These are phyloP conservation scores for Limnodromus scolopaceus DNA, from an alignment of 2,797 vertebrate species.

Conservation along the genomic window DNA sequence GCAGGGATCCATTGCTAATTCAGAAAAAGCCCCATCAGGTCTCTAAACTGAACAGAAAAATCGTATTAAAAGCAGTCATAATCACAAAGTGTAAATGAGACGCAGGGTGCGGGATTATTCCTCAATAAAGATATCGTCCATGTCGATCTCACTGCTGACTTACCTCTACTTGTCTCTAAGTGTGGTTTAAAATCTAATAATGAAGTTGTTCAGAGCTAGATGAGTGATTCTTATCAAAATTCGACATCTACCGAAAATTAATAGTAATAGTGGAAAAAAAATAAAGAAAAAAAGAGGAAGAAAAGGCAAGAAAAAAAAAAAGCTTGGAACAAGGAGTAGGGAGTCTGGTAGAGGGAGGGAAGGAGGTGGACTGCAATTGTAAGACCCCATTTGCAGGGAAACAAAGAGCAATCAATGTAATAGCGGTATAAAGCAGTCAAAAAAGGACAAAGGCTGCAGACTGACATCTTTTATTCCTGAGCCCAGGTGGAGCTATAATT, in stretches of 20 bases:
- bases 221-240: background rate
- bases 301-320: background rate
- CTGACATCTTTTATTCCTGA: constrained; percentile 45
- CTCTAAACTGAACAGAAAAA: constrained; percentile 62
- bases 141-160: constrained; percentile 9
- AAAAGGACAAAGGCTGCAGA: constrained; percentile 41
- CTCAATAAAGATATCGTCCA: background rate
- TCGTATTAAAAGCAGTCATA: constrained; percentile 42
- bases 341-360: constrained; percentile 15
- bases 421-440: constrained; percentile 39
- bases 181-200: constrained; percentile 48
- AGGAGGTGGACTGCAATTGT: constrained; percentile 38
- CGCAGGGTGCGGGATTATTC: background rate
- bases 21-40: constrained; percentile 22
- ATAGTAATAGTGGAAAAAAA: background rate
- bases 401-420: constrained; percentile 60
- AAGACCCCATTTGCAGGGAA: constrained; percentile 27
- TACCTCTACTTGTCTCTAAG: background rate
- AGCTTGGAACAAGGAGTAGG: background rate
- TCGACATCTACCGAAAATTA: background rate
- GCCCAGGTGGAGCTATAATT: constrained; percentile 9
- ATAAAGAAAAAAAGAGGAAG: background rate
- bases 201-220: background rate
- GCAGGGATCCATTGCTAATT: constrained; percentile 47
- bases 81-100: constrained; percentile 51